Evolutionary conservation across 1,140 invertebrate species (phyloP), one percentile per base, ranked within the genome.

Genomic region (Drosophila arawakana): DNA sequence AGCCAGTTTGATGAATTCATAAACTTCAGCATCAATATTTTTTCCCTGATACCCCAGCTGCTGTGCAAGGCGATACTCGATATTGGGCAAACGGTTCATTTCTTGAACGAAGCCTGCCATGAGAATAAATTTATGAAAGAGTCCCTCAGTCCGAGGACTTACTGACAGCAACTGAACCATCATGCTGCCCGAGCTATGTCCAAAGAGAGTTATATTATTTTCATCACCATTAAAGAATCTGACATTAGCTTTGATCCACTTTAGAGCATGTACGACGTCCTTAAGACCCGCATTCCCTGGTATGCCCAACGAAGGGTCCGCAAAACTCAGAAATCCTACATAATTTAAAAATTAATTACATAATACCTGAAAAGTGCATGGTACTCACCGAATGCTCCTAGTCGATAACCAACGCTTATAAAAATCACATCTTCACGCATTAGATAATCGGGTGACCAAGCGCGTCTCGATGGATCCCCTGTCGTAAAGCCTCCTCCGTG

Each of bases 401-500:
- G 46, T 25, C 93, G 90, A 70, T 93, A 93, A 37, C 93, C 93
- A 9, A 93, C 90, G n/a, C 92, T 84, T 3, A 94, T 88, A n/a
- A 92, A 76, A 13, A 94, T 66, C 6, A 93, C 80, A 67, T 95
- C 91, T 67, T 93, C 79, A 10, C 76, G 93, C 92, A 94, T 93
- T 10, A 95, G 93, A 65, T 95, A 94, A 52, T 94, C 94, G 0
- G 94, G 94, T 9, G 93, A 66, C 72, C 82, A 90, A 7, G 50
- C 55, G 1, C 41, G 71, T 7, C 77, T 73, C 0, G 86, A 66
- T 7, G 75, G 93, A 25, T 93, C 93, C 2, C 95, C 95, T 4
- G 78, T 62, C 18, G 92, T 89, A 71, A 95, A 95, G 18, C 77
- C 94, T 8, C 96, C 96, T 1, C 96, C 96, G 90, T 96, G 95